Base-by-base conservation (phyloP, 2,888 invertebrate species). In the Brachylomia viminalis region DNA sequence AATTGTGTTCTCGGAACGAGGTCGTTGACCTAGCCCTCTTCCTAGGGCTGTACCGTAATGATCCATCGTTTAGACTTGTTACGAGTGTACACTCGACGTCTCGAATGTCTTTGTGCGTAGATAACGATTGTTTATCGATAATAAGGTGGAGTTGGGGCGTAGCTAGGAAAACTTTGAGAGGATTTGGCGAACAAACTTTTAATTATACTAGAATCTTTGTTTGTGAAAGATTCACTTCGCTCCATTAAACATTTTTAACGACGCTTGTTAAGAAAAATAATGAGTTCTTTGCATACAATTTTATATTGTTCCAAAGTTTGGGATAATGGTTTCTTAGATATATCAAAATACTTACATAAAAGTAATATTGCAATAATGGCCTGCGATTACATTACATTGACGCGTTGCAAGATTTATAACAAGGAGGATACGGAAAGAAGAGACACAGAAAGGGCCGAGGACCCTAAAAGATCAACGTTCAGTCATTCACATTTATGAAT, bases 1-100 rank as follows among this genome's bases (percentile, higher is more conserved):
- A 94, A 94, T 94, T 93, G 92, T 81, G 84, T 82, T 80, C 81
- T 82, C 76, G 72, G 78, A 74, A n/a, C 64, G 76, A 73, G 89
- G 91, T 88, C 85, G 89, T 80, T 88, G 86, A 91, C 89, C 78
- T 72, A 30, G 54, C 75, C 79, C 86, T 85, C 64, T 77, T 71
- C 61, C 69, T 87, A 78, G 88, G 76, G 80, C 76, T 76, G 75
- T 82, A n/a, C 72, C 45, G 64, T 66, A 73, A 74, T 68, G 56
- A 74, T 71, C 72, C 68, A 85, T 83, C 82, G 82, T 79, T 75
- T 33, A 72, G 71, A 70, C 58, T 78, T 68, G 71, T 75, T 77
- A 58, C 62, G 42, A 72, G 59, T 70, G 45, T 70, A 62, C 61
- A 67, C 75, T 75, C 27, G 17, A 54, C 75, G 42, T 33, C 72